Conservation (phyloP, 92 coral and sea anemone genomes). For the Epizoanthus stellaris region DNA sequence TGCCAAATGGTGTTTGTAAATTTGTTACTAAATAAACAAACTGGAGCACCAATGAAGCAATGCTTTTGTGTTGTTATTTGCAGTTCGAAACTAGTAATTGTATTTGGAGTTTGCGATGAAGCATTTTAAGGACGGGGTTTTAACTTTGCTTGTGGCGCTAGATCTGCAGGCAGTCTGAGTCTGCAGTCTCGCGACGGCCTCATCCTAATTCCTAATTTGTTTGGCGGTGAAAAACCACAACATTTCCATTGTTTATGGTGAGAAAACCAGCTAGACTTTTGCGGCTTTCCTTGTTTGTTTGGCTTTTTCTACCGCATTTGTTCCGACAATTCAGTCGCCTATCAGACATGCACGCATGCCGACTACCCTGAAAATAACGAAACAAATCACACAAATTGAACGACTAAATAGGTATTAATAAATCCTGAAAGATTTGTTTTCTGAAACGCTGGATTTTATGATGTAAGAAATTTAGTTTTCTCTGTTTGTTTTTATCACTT, state of each 20-base stretch:
- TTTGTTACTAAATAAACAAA: constrained; percentile 14
- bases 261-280: not conserved
- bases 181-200: no score
- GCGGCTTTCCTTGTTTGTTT: constrained; percentile 35
- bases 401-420: no score
- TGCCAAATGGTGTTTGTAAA: not conserved
- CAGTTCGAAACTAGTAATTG: not conserved
- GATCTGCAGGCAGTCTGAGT: no score
- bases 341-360: no score
- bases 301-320: constrained; percentile 8
- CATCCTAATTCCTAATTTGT: not conserved
- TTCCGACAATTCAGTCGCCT: no score
- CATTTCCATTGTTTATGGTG: not conserved
- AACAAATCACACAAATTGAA: no score
- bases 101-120: no score
- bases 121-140: not conserved
- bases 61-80: not conserved
- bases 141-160: not conserved
- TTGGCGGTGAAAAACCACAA: not conserved
- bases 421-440: no score
- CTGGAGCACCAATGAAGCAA: not conserved
- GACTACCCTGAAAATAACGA: no score
- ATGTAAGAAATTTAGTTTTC: no score
- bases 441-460: no score
- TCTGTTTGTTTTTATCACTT: no score